Evolutionary conservation across 2,113 vertebrate species (phyloP).

Genomic region (Diadophis punctatus): DNA sequence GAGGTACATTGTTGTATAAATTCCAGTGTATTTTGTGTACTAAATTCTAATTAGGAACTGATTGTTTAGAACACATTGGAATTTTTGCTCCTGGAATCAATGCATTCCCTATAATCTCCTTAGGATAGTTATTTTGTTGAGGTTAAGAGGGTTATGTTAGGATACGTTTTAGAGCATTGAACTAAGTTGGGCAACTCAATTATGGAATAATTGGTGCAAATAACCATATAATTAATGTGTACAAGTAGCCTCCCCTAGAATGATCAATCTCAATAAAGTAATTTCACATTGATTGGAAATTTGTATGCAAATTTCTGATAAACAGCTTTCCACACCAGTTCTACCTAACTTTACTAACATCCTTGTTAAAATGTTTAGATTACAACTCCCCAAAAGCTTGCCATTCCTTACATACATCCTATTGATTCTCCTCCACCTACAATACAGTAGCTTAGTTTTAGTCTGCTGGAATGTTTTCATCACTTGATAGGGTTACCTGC

Average conservation of each 20-base stretch:
- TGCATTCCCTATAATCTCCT: background rate
- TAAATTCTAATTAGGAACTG: background rate
- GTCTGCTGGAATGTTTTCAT: too few relatives aligned
- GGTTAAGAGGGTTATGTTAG: background rate
- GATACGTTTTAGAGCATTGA: background rate
- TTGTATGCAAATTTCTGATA: background rate
- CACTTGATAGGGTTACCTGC: background rate
- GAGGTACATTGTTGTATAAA: background rate
- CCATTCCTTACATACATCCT: background rate
- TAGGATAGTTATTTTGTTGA: background rate
- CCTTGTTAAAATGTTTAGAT: background rate
- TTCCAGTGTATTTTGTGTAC: background rate
- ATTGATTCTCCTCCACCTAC: background rate
- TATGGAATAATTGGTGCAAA: background rate
- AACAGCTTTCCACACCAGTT: background rate
- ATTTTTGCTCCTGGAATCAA: background rate
- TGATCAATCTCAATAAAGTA: background rate
- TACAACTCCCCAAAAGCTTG: background rate
- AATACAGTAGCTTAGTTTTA: background rate
- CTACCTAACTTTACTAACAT: background rate
- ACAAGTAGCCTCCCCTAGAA: background rate
- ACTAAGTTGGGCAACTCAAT: background rate
- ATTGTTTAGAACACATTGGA: background rate
- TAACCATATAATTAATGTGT: background rate
- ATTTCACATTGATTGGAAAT: background rate